Conservation (phyloP, 2,797 vertebrate genomes). For the Amblyraja radiata region DNA sequence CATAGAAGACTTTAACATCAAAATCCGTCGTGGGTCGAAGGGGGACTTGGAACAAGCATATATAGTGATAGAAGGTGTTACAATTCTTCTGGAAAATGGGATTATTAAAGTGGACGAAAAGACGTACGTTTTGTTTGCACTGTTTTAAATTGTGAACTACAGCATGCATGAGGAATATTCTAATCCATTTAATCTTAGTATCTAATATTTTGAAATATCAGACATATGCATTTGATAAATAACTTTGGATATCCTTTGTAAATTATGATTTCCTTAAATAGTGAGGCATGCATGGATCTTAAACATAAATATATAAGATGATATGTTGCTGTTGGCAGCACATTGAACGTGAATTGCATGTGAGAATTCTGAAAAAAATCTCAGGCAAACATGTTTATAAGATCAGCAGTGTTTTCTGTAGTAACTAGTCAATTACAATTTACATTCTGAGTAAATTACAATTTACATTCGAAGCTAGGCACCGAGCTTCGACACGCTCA, state of each 20-base stretch:
- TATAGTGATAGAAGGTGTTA: neutral
- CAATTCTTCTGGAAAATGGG: neutral
- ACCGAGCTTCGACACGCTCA: no score
- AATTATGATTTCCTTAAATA: neutral
- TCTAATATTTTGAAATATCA: neutral
- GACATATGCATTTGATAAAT: neutral
- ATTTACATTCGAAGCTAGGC: neutral
- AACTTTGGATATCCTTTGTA: neutral
- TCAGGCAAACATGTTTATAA: neutral
- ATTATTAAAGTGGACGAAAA: neutral
- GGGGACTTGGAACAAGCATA: neutral
- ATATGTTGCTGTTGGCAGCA: neutral
- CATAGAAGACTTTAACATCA: conserved; percentile 9
- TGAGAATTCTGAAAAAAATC: neutral
- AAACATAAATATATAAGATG: neutral
- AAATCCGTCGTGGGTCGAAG: neutral
- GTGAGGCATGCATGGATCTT: neutral
- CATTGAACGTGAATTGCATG: neutral
- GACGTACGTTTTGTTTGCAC: neutral
- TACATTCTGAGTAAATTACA: no score
- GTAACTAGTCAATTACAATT: neutral
- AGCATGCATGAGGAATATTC: neutral
- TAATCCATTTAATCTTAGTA: neutral
- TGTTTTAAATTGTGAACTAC: neutral
- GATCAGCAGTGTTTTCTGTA: neutral